Base-by-base conservation (phyloP, 2,888 invertebrate genomes). In the Apodemia mormo region DNA sequence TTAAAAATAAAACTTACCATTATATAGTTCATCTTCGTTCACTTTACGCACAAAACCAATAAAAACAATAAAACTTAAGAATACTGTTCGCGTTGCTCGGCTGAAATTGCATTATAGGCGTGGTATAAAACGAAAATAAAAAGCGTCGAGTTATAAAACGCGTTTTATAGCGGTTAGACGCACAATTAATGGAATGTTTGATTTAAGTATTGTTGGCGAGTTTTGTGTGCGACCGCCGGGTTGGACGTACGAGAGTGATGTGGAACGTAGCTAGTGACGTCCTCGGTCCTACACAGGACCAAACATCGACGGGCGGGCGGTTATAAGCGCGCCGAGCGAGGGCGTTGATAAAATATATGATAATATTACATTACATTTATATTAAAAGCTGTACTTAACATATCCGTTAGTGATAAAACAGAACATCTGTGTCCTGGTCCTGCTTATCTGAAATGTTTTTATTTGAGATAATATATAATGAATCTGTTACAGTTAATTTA, bases 21-120 rank as follows among this genome's bases (percentile, higher is more conserved):
- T 85, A 76, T 74, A 80, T 72, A 76, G 79, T 76, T 73, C 76
- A 78, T 78, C 80, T 82, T 82, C 85, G 82, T 85, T 86, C 88
- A 86, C 85, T 30, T 83, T 83, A 83, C 84, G 84, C 91, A 90
- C 89, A 79, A 83, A 87, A 86, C 83, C 82, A 86, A 89, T 84
- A 85, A 89, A 88, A 88, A 83, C 77, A 79, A 81, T 76, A 82
- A 84, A 84, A 10, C 33, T 30, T 84, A 85, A 85, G 87, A 88
- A 85, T 86, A 86, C 80, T 79, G 85, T 82, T 84, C 84, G 86
- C 83, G 85, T 81, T 87, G 88, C 86, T 49, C 49, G 14, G 88
- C 79, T 91, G 90, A 89, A 91, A 91, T 92, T 90, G 90, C 88
- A 91, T 91, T 92, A 90, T 58, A 81, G 81, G 87, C 82, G 85